These are phyloP conservation scores for Halocynthia roretzi DNA, from an alignment of 23 tunicate species.

Conservation along the genomic window DNA sequence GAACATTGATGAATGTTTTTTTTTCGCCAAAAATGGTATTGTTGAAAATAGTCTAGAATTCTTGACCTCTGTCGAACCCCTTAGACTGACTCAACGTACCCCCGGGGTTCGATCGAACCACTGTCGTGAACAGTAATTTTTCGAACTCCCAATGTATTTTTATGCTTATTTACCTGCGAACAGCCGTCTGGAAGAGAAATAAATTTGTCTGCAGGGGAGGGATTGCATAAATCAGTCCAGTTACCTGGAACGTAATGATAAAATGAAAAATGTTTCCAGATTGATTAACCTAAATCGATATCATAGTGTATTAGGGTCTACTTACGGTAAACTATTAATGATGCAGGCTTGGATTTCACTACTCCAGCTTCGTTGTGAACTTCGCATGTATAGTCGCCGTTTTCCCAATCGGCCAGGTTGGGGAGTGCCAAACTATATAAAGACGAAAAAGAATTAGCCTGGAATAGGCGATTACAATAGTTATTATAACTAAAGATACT, in stretches of 20 bases:
- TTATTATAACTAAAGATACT: background rate
- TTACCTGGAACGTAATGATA: conserved; percentile 4
- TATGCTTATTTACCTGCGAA: conserved; percentile 12
- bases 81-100: no score
- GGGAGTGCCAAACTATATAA: conserved; percentile 2
- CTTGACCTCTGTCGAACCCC: no score
- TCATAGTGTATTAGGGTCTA: background rate
- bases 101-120: no score
- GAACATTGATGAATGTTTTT: no score
- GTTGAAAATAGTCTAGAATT: no score
- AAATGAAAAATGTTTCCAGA: background rate
- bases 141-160: no score
- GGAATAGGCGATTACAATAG: no score
- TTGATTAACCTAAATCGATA: background rate
- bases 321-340: conserved; percentile 17
- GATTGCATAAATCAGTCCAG: conserved; percentile 24
- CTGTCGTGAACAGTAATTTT: background rate
- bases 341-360: conserved; percentile 18
- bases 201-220: conserved; percentile 9
- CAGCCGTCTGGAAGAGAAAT: conserved; percentile 15
- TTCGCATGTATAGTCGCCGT: conserved; percentile 18
- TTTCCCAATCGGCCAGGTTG: conserved; percentile 13
- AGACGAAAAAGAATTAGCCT: background rate
- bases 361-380: conserved; percentile 27
- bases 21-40: no score